A percentile compares a stretch with the other conserved stretches of the same genome.
phyloP scores from a whole-genome alignment of 2,113 vertebrate genomes.

The Neomonachus schauinslandi region DNA sequence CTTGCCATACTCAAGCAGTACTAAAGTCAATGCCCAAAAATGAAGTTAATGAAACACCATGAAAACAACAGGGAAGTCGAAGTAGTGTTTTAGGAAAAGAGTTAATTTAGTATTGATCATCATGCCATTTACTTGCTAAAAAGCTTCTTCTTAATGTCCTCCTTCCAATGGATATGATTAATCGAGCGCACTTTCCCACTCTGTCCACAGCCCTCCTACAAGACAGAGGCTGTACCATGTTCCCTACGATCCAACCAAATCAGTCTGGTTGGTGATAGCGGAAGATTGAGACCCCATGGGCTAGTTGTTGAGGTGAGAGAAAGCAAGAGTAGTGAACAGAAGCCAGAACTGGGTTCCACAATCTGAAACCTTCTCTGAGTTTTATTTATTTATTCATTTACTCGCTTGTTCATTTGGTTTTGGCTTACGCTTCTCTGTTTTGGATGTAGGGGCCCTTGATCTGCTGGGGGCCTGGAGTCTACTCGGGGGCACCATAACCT shows the following conservation, averaged over 20 bases:
- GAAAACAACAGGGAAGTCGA: neutral
- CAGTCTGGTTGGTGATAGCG: fast-evolving
- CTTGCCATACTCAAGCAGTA: neutral
- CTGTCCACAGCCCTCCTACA: neutral
- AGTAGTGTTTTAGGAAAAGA: neutral
- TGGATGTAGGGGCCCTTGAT: neutral
- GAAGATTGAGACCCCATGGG: fast-evolving
- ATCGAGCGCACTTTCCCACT: fast-evolving
- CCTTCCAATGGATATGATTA: neutral
- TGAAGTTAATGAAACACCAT: neutral
- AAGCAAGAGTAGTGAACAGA: neutral
- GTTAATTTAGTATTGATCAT: neutral
- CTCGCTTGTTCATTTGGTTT: neutral
- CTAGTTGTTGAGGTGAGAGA: neutral
- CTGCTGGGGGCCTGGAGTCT: neutral
- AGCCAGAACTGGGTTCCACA: neutral
- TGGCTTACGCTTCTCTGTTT: neutral
- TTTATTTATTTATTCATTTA: neutral
- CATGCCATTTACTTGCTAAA: neutral
- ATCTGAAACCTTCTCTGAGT: neutral
- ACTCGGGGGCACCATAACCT: neutral
- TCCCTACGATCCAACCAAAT: neutral
- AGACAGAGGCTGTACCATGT: fast-evolving
- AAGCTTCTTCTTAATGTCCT: neutral
- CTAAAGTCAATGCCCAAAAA: neutral